These are phyloP conservation scores for Rhyacophila evoluta DNA, from an alignment of 2,888 invertebrate species.

Conservation along the genomic window DNA sequence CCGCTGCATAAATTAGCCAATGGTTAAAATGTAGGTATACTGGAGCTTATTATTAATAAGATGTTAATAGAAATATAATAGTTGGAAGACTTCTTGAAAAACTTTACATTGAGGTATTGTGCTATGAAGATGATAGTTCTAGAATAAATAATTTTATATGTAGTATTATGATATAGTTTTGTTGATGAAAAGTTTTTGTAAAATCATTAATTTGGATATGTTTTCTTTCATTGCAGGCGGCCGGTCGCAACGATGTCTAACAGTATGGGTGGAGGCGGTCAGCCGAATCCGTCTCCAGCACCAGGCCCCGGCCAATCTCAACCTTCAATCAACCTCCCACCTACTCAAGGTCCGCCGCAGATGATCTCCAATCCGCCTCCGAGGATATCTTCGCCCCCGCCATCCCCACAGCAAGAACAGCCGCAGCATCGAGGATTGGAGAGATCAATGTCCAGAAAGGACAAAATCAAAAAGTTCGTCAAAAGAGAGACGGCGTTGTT, in stretches of 20 bases:
- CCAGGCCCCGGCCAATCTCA: slow-evolving; percentile 57
- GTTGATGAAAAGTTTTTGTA: no score
- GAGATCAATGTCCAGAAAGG: slow-evolving; percentile 63
- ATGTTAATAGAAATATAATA: no score
- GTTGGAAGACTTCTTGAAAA: no score
- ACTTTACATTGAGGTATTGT: no score
- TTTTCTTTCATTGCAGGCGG: slow-evolving; percentile 63
- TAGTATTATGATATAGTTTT: no score
- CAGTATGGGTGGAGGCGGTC: slow-evolving; percentile 41
- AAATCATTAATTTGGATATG: background rate
- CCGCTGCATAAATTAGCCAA: no score
- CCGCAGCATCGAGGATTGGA: slow-evolving; percentile 58
- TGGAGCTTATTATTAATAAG: no score
- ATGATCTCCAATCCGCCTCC: slow-evolving; percentile 34
- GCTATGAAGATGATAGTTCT: no score
- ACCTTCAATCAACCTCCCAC: slow-evolving; percentile 63
- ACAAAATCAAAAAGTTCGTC: slow-evolving; percentile 74
- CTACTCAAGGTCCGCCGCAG: slow-evolving; percentile 52
- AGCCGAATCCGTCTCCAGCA: slow-evolving; percentile 38
- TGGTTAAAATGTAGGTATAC: no score
- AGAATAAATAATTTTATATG: no score
- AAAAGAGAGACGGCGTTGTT: slow-evolving; percentile 86
- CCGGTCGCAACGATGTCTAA: slow-evolving; percentile 63
- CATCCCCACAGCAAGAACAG: slow-evolving; percentile 61
- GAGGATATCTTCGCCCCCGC: slow-evolving; percentile 57